A percentile compares a stretch with the other conserved stretches of the same genome.
Evolutionary conservation across 2,113 vertebrate genomes (phyloP).

Genomic region (Nycticorax nycticorax): DNA sequence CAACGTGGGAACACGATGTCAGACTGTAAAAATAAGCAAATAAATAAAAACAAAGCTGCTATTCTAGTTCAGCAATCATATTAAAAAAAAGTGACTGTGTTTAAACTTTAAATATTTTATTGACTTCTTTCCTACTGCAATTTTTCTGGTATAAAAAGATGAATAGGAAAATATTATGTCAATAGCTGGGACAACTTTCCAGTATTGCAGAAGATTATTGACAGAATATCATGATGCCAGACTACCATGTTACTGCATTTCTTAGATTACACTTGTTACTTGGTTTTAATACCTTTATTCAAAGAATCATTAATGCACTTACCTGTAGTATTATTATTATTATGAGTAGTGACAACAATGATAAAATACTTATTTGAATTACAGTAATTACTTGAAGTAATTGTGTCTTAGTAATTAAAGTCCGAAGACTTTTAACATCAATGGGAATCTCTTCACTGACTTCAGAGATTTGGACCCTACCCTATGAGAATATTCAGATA

Average conservation of each 20-base stretch:
- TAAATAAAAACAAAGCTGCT: slow-evolving; percentile 32
- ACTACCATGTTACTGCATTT: background rate
- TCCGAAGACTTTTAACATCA: background rate
- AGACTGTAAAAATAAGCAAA: slow-evolving; percentile 27
- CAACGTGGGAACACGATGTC: background rate
- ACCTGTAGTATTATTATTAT: background rate
- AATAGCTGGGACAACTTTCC: background rate
- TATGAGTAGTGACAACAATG: background rate
- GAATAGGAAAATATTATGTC: background rate
- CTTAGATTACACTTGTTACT: background rate
- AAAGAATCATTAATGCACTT: background rate
- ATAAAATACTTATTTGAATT: background rate
- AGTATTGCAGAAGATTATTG: background rate
- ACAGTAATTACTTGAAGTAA: background rate
- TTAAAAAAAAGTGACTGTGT: background rate
- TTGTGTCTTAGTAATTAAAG: background rate
- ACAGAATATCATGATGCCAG: background rate
- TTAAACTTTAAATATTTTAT: slow-evolving; percentile 29
- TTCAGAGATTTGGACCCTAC: background rate
- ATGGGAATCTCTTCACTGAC: background rate
- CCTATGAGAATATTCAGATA: background rate
- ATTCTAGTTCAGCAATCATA: background rate
- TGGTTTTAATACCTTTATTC: background rate
- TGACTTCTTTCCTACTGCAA: background rate
- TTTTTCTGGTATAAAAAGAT: background rate